Base-by-base conservation (phyloP, 2,113 vertebrate genomes). In the Antennarius striatus region DNA sequence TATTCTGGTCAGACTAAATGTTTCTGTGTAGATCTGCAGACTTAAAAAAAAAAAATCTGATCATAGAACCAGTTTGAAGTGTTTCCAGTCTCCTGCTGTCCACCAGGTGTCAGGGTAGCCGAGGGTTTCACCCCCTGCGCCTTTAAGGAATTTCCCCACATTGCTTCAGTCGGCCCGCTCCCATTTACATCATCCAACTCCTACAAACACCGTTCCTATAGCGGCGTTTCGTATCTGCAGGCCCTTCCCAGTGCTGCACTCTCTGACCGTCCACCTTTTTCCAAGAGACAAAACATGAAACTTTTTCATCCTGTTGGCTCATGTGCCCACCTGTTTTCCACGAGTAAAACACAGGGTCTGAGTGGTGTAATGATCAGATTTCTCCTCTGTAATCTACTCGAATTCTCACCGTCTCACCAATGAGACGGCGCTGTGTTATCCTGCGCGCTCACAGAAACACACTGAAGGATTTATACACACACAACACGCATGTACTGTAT, bases 371-470 rank as follows among this genome's bases (percentile, higher is more conserved):
- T 92, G 89, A 92, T 90, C 13, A 77, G 51, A 89, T 90, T 90
- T 86, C 87, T 91, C 54, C 90, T 92, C 91, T 92, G 89, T 93
- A 93, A 93, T 93, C 91, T 92, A 73, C 81, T 72, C 80, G 71
- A 81, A 85, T 88, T 87, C 87, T 89, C 85, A 86, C 84, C 64
- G 76, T 84, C 79, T 83, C 84, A 71, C 76, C 76, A 84, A 62
- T 82, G 67, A 71, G 74, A 60, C 75, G 13, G 58, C 68, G 60
- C 75, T 77, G 13, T 73, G 78, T 71, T 66, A 75, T 79, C 56
- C 46, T 67, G 9, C 22, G 57, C 43, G 11, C 8, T 51, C 62
- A 53, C 56, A 46, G 75, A 63, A 40, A 62, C 22, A 63, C 71
- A 28, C 32, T 36, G 32, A 36, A 36, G 32, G 32, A 36, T 36